Evolutionary conservation across 2,113 vertebrate genomes (phyloP).

Genomic region (Baryphthengus martii): DNA sequence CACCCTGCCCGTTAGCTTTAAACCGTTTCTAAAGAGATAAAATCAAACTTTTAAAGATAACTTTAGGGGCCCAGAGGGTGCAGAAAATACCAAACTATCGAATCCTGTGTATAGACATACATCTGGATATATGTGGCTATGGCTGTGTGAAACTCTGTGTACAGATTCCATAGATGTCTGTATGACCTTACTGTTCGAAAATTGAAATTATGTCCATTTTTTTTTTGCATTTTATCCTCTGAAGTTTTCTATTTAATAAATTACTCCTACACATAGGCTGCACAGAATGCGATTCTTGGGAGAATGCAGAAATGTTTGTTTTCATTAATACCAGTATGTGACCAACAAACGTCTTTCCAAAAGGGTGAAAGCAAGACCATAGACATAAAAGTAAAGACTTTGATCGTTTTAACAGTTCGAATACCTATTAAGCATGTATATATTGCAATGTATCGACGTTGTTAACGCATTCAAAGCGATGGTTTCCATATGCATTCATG

Average conservation of each 20-base stretch:
- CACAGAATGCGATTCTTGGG: background rate
- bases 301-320: background rate
- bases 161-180: slow-evolving; percentile 10
- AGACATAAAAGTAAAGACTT: slow-evolving; percentile 18
- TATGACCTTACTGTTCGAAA: slow-evolving; percentile 17
- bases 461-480: slow-evolving; percentile 38
- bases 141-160: slow-evolving; percentile 14
- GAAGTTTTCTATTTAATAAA: slow-evolving; percentile 22
- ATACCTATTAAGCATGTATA: slow-evolving; percentile 53
- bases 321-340: background rate
- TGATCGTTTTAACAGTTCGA: slow-evolving; percentile 25
- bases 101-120: slow-evolving; percentile 29
- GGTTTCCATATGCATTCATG: slow-evolving; percentile 54
- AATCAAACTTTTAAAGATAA: slow-evolving; percentile 77
- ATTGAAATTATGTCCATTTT: slow-evolving; percentile 14
- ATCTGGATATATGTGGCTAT: slow-evolving; percentile 35
- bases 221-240: slow-evolving; percentile 17
- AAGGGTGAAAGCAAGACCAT: background rate
- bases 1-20: slow-evolving; percentile 76
- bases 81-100: slow-evolving; percentile 57
- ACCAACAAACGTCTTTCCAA: slow-evolving; percentile 14
- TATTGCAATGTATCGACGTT: slow-evolving; percentile 43
- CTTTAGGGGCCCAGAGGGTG: slow-evolving; percentile 63
- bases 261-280: slow-evolving; percentile 24
- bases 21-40: slow-evolving; percentile 86